Percentiles rank a stretch among this genome's conserved stretches.
phyloP scores from a whole-genome alignment of 1,140 invertebrate genomes.

The Leptinotarsa defecta region DNA sequence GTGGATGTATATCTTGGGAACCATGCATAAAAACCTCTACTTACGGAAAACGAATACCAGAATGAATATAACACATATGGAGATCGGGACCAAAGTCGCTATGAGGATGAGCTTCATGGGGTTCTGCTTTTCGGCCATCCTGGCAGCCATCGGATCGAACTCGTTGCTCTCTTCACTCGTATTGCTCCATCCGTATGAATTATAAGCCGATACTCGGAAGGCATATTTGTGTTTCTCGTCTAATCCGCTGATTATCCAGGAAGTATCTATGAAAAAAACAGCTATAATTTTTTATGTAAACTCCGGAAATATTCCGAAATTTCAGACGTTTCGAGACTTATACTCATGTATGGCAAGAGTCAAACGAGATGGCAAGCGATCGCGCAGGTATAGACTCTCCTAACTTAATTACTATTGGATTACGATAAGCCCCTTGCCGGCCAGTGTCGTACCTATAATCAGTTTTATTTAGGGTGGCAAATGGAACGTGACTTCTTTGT shows the following conservation, averaged over 20 bases:
- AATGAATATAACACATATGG: constrained; percentile 57
- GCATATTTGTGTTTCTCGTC: constrained; percentile 65
- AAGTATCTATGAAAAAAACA: constrained; percentile 62
- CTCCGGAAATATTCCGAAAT: too few relatives aligned
- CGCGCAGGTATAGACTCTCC: too few relatives aligned
- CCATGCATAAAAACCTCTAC: constrained; percentile 30
- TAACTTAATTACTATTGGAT: too few relatives aligned
- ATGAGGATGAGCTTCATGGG: constrained; percentile 63
- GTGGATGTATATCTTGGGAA: too few relatives aligned
- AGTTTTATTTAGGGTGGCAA: too few relatives aligned
- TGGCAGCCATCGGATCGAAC: constrained; percentile 61
- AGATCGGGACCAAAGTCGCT: constrained; percentile 61
- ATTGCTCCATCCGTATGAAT: constrained; percentile 80
- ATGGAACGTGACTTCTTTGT: too few relatives aligned
- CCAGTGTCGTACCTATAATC: too few relatives aligned
- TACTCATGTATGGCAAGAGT: too few relatives aligned
- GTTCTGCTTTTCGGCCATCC: constrained; percentile 63
- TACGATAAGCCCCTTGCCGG: too few relatives aligned
- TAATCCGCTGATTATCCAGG: constrained; percentile 77
- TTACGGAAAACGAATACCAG: constrained; percentile 59
- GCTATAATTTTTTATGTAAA: too few relatives aligned
- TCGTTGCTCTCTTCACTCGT: constrained; percentile 63
- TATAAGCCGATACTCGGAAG: constrained; percentile 79
- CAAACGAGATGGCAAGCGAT: too few relatives aligned
- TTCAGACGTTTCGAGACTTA: too few relatives aligned